Evolutionary conservation across 37 sponge, comb jelly and placozoan species (phyloP).

Genomic region (Halichondria panicea): DNA sequence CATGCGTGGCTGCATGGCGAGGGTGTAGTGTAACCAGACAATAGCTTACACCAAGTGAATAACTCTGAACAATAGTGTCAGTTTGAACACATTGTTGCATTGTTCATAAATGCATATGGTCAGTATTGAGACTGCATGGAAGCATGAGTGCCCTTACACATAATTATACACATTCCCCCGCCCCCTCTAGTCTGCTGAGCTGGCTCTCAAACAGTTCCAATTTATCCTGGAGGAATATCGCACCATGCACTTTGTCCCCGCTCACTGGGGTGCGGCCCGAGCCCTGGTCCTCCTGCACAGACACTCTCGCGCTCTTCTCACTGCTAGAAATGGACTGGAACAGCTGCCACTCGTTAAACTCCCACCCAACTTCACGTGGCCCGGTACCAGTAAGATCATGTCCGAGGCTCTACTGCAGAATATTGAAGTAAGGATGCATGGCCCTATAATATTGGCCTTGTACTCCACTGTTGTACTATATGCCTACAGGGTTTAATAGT

Average conservation of each 20-base stretch:
- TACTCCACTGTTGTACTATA: no score
- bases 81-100: no score
- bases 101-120: no score
- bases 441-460: background rate
- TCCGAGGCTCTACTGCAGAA: conserved; percentile 13
- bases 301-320: conserved; percentile 22
- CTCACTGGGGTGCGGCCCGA: conserved; percentile 13
- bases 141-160: background rate
- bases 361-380: conserved; percentile 18
- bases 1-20: no score
- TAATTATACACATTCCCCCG: background rate
- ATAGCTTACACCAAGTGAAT: no score
- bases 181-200: conserved; percentile 7
- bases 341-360: background rate
- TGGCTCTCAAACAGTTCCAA: conserved; percentile 18
- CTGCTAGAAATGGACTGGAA: conserved; percentile 11
- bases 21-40: no score
- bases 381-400: conserved; percentile 21
- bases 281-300: conserved; percentile 7
- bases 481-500: no score
- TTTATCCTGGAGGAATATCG: background rate
- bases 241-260: conserved; percentile 17
- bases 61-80: no score
- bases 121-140: background rate
- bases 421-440: conserved; percentile 16